These are phyloP conservation scores for Copidosoma aretas DNA, from an alignment of 2,888 invertebrate genomes.

Conservation along the genomic window DNA sequence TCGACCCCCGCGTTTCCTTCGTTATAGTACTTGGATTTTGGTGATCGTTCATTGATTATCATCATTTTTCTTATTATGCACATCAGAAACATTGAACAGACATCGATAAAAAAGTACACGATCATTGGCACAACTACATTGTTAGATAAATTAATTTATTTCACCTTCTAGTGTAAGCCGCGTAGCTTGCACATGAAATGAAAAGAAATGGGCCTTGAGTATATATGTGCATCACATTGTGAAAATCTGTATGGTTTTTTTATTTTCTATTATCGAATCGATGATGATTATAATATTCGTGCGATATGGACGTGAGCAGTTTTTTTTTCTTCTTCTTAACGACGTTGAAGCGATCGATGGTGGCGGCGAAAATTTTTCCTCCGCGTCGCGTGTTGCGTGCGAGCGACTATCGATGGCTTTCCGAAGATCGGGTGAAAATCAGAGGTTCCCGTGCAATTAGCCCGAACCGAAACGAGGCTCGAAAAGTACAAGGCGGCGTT, in stretches of 20 bases:
- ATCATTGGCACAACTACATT: not conserved
- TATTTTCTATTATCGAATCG: no score
- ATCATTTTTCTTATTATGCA: not conserved
- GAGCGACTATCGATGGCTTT: no score
- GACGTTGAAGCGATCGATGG: no score
- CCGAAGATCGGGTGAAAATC: no score
- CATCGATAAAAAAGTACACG: not conserved
- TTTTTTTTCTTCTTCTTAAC: not conserved
- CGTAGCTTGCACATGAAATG: constrained; percentile 29
- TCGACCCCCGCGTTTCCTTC: not conserved
- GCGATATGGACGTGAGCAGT: no score
- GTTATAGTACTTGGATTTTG: not conserved
- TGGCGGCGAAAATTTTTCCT: no score
- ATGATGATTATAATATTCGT: no score
- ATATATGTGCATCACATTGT: not conserved
- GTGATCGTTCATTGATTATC: no score
- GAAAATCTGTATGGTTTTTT: not conserved
- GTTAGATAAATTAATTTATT: constrained; percentile 11
- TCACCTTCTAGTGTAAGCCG: constrained; percentile 38
- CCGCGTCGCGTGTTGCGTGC: no score
- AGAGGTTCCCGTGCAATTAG: no score
- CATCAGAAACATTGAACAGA: not conserved
- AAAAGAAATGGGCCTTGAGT: constrained; percentile 16
- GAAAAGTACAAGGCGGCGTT: no score
- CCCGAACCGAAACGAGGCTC: no score